Evolutionary conservation across 2,113 vertebrate species (phyloP).

Genomic region (Spheniscus mendiculus): DNA sequence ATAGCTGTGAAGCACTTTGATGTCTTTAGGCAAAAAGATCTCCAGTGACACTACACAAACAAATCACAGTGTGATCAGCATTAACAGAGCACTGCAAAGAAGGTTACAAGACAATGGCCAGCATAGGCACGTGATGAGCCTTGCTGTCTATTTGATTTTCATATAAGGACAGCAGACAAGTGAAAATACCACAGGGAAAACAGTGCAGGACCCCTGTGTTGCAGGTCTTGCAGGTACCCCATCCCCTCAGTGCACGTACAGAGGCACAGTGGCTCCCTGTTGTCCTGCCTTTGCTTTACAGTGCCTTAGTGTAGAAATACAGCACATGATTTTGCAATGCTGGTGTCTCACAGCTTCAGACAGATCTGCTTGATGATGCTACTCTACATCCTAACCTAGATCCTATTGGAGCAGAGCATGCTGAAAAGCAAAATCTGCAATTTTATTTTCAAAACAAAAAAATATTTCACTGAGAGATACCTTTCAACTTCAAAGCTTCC

Average conservation of each 20-base stretch:
- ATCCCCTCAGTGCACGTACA: rapidly evolving
- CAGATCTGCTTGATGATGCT: not conserved
- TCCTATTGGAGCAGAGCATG: not conserved
- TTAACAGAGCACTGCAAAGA: not conserved
- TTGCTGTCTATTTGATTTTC: not conserved
- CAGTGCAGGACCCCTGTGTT: not conserved
- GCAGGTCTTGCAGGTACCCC: not conserved
- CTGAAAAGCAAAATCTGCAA: not conserved
- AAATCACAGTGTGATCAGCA: not conserved
- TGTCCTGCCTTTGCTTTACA: not conserved
- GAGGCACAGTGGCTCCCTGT: not conserved
- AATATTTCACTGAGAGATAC: not conserved
- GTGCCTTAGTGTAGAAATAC: not conserved
- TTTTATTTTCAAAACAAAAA: not conserved
- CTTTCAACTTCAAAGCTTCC: not conserved
- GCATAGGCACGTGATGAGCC: not conserved
- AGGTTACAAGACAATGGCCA: not conserved
- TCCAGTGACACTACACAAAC: not conserved
- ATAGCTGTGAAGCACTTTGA: not conserved
- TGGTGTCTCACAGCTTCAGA: not conserved
- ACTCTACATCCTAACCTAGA: not conserved
- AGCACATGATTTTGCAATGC: not conserved
- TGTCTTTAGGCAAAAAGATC: not conserved
- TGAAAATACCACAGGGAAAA: not conserved
- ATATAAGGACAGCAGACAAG: not conserved